Percentiles rank a stretch among this genome's conserved stretches.
Evolutionary conservation across 2,888 invertebrate species (phyloP).

Genomic region (Dicycla oo): DNA sequence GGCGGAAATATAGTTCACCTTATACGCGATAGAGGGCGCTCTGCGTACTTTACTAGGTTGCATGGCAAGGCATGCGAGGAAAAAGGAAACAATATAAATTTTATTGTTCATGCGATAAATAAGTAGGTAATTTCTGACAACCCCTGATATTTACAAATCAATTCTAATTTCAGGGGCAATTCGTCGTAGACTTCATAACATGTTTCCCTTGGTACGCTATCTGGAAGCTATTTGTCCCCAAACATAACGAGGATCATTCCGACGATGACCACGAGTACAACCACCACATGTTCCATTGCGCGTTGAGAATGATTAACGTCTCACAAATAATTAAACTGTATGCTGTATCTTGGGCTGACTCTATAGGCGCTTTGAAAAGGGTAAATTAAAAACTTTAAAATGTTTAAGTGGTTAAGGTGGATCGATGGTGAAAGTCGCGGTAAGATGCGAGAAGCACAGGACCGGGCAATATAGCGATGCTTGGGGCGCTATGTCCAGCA

Average conservation of each 20-base stretch:
- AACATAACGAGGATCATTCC: slow-evolving; percentile 80
- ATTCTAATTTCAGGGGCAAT: slow-evolving; percentile 78
- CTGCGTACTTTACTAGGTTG: background rate
- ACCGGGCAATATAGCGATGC: background rate
- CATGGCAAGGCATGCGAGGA: background rate
- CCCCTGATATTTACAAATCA: background rate
- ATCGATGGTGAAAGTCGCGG: background rate
- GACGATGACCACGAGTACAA: slow-evolving; percentile 74
- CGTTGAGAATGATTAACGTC: slow-evolving; percentile 81
- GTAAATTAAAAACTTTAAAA: slow-evolving; percentile 70
- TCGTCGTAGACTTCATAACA: slow-evolving; percentile 83
- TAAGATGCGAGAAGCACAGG: background rate
- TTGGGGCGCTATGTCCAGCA: background rate
- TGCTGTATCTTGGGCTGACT: slow-evolving; percentile 84
- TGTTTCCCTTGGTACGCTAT: slow-evolving; percentile 87
- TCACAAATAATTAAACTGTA: slow-evolving; percentile 86
- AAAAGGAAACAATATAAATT: background rate
- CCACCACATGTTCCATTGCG: slow-evolving; percentile 81
- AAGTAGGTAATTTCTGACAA: background rate
- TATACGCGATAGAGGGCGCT: background rate
- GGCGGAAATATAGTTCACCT: background rate
- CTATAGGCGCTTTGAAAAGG: slow-evolving; percentile 83
- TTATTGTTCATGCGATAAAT: background rate
- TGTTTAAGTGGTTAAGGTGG: background rate
- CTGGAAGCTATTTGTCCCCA: slow-evolving; percentile 78